Evolutionary conservation across 1,140 invertebrate genomes (phyloP), one percentile per base, ranked within the genome.

Genomic region (Conopomorpha cramerella): DNA sequence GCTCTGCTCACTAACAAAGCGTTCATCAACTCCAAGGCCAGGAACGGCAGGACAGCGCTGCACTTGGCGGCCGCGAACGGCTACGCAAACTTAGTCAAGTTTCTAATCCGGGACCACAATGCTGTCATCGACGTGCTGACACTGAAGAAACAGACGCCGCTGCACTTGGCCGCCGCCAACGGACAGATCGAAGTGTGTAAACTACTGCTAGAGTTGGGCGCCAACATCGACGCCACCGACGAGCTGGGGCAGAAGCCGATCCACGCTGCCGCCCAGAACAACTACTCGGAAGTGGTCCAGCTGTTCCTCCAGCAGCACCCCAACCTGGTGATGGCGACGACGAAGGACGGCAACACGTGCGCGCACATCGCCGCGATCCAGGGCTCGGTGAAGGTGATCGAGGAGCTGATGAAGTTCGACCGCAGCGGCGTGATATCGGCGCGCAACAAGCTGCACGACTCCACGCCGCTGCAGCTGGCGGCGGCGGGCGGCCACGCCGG

Each of bases 301-400:
- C 78, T 99, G 30, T 99, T 99, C 70, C 80, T 99, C 16, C 95
- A 98, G 66, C 88, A 95, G 63, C 93, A 96, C 72, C 94, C 96
- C 0, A 95, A 93, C 49, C 79, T 97, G 25, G 92, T 97, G 15
- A 93, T 95, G 82, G 93, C 94, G 26, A 92, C 92, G 8, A 97
- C 94, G 38, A 95, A 94, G 72, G 93, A 96, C 58, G 96, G 96
- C 2, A 97, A 96, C 68, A 99, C 96, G 0, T 98, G 96, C 64
- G 97, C 97, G 2, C 97, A 99, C 58, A 98, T 99, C 49, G 97
- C 97, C 1, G 97, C 96, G 6, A 95, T 95, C 79, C 96, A 98
- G 77, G 97, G 97, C 11, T 96, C 93, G 39, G 92, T 98, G 0
- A 91, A 93, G 45, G 96, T 99, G 25, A 93, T 99, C 38, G 92